phyloP scores from a whole-genome alignment of 2,797 vertebrate genomes.

The Peromyscus attwateri region DNA sequence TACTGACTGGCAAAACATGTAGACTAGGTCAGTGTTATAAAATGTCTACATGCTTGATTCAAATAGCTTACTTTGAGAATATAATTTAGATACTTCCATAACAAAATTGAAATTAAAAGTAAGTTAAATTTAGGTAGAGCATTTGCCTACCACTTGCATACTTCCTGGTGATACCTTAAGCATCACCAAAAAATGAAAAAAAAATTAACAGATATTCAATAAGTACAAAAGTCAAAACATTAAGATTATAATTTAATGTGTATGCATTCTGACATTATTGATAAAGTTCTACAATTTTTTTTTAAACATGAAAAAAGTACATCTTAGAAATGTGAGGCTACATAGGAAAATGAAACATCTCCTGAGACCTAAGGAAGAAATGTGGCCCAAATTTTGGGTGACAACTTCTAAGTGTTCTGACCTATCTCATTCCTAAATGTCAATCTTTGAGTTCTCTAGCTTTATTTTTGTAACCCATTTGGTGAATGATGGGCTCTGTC shows the following conservation, averaged over 20 bases:
- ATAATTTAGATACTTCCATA: neutral
- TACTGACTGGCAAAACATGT: conserved; percentile 25
- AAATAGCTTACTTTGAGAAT: conserved; percentile 24
- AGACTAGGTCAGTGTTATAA: conserved; percentile 7
- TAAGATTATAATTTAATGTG: neutral
- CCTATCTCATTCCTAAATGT: neutral
- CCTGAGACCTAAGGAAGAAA: conserved; percentile 14
- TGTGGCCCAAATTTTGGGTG: conserved; percentile 30
- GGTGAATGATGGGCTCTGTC: conserved; percentile 60
- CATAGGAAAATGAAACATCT: conserved; percentile 1
- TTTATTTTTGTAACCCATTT: conserved; percentile 58
- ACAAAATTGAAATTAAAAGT: conserved; percentile 48
- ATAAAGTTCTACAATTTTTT: neutral
- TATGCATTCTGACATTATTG: conserved; percentile 15
- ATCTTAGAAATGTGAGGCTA: conserved; percentile 39
- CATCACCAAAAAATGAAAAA: neutral
- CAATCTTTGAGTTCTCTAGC: neutral
- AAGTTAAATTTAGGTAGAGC: neutral
- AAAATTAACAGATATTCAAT: neutral
- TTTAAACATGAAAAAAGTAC: neutral
- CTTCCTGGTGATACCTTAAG: neutral
- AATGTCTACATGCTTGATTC: neutral
- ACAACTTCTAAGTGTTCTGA: conserved; percentile 50
- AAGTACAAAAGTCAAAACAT: conserved; percentile 39
- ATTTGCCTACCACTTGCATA: neutral